phyloP scores from a whole-genome alignment of 2,797 vertebrate genomes.

The Onychomys leucogaster region DNA sequence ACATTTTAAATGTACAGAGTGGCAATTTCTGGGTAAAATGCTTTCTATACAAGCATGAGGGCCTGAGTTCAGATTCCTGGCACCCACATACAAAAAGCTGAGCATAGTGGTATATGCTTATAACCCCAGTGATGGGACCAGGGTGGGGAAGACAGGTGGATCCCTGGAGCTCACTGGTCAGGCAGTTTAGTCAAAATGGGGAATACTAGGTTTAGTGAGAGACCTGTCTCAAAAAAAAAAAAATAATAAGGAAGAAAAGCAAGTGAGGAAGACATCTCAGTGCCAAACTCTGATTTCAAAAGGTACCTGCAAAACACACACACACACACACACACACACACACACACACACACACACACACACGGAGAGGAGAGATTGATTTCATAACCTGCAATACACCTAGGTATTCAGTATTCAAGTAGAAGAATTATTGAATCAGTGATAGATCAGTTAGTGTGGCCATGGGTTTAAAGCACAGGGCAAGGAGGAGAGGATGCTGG shows the following conservation, averaged over 20 bases:
- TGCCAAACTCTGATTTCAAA: neutral
- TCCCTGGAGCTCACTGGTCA: neutral
- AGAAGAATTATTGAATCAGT: constrained; percentile 16
- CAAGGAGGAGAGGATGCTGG: neutral
- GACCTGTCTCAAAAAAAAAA: neutral
- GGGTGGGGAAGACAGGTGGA: too few species aligned
- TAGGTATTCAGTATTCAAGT: constrained; percentile 6
- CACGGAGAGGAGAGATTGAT: neutral
- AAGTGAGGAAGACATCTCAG: neutral
- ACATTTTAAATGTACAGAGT: constrained; percentile 24
- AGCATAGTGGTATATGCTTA: neutral
- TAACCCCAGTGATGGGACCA: neutral
- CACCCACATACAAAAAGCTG: neutral
- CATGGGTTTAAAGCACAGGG: constrained; percentile 5
- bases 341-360: neutral
- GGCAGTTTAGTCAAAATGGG: neutral
- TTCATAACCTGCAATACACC: neutral
- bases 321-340: neutral
- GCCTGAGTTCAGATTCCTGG: neutral
- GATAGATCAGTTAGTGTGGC: neutral
- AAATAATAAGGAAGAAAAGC: neutral
- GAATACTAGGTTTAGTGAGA: neutral
- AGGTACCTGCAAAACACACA: too few species aligned
- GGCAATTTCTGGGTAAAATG: neutral
- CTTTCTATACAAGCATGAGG: neutral